Base-by-base conservation (phyloP, 2,888 invertebrate species). In the Eristalinus sepulchralis region DNA sequence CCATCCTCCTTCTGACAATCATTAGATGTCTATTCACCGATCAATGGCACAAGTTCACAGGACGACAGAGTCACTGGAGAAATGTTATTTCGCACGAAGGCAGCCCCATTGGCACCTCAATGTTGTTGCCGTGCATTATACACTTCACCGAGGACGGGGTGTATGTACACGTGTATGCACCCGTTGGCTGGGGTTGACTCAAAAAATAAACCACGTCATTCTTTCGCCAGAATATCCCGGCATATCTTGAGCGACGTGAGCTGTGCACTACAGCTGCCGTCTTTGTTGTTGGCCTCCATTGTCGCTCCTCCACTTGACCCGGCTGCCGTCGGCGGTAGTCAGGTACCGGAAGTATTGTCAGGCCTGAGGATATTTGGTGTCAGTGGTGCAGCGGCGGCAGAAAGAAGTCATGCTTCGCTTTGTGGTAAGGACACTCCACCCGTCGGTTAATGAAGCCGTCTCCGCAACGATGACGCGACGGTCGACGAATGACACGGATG, bases 1-100 rank as follows among this genome's bases (percentile, higher is more conserved):
- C 53, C 63, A 68, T 63, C 17, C 53, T 17, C 27, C 5, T 27
- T 27, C 36, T 57, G 63, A 67, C 78, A 73, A 70, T 79, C 83
- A 83, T 73, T 83, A 79, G 73, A 73, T 73, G 79, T 83, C 79
- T 73, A 68, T 79, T 68, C 79, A 70, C 73, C 67, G 78, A 78
- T 79, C 83, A 73, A 83, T 83, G 24, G 57, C 47, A 47, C 47
- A 47, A 83, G 78, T 73, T 83, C 73, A 55, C 36, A 36, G 62
- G 60, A 60, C 59, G 47, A 47, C 5, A 31, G 55, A 60, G 64
- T 17, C 33, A 20, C 20, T 22, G 60, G 66, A 64, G 66, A 75
- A 84, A 71, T 60, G 63, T 76, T 76, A 84, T 80, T 84, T 81
- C 76, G 75, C 84, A 76, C 71, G 66, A 33, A 57, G 24, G 34